A percentile compares a stretch with the other conserved stretches of the same genome.
Evolutionary conservation across 1,140 invertebrate species (phyloP).

Genomic region (Paramacrobiotus metropolitanus): DNA sequence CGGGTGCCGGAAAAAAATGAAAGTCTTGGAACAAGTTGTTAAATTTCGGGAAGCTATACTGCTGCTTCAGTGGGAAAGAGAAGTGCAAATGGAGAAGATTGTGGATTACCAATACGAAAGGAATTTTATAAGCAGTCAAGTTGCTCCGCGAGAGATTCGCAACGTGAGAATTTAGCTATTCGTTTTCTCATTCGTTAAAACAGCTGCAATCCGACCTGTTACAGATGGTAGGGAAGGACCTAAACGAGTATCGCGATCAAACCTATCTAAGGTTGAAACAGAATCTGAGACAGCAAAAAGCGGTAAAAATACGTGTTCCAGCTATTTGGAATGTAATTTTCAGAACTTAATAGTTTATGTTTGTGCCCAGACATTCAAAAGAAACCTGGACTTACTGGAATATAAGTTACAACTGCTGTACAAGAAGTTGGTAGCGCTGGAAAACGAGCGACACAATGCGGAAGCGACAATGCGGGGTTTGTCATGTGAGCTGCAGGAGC

Average conservation of each 20-base stretch:
- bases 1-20: neutral
- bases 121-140: neutral
- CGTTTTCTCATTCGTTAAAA: neutral
- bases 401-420: neutral
- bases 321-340: neutral
- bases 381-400: neutral
- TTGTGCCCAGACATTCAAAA: neutral
- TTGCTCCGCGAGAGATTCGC: neutral
- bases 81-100: neutral
- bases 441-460: neutral
- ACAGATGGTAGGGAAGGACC: constrained; percentile 1
- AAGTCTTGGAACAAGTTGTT: neutral
- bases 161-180: neutral
- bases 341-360: neutral
- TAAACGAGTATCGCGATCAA: neutral
- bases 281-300: neutral
- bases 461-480: neutral
- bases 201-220: neutral
- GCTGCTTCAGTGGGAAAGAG: neutral
- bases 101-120: neutral
- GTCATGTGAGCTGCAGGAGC: neutral
- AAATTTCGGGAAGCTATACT: neutral
- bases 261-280: neutral
- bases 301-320: neutral
- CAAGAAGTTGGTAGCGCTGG: neutral